Conservation (phyloP, 1,140 invertebrate species). For the Drosophila melanica region DNA sequence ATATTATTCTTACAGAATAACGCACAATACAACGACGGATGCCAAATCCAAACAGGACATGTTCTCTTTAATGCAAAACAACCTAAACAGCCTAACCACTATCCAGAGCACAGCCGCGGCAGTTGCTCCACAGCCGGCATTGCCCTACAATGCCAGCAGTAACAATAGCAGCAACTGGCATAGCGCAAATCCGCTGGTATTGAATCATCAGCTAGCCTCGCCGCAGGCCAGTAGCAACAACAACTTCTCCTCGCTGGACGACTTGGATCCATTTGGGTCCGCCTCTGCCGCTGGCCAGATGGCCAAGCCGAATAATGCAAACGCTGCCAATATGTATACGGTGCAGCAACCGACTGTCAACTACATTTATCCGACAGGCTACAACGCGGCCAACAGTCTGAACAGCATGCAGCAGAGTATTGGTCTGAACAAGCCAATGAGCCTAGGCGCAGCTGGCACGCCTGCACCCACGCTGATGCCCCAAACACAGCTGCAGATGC, state of each 20-base stretch:
- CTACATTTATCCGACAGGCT: slow-evolving; percentile 74
- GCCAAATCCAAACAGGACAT: slow-evolving; percentile 64
- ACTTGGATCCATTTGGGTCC: slow-evolving; percentile 70
- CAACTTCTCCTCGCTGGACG: slow-evolving; percentile 72
- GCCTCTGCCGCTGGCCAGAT: slow-evolving; percentile 7
- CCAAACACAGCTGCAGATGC: slow-evolving; percentile 39
- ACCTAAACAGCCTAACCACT: slow-evolving; percentile 48
- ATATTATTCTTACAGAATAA: slow-evolving; percentile 67
- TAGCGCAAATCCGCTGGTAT: slow-evolving; percentile 76
- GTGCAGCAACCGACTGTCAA: slow-evolving; percentile 74
- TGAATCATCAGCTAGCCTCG: slow-evolving; percentile 76
- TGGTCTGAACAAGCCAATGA: slow-evolving; percentile 50
- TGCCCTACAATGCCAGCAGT: slow-evolving; percentile 41
- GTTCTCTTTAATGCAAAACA: slow-evolving; percentile 75
- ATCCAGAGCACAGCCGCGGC: slow-evolving; percentile 14
- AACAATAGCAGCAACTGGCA: slow-evolving; percentile 64
- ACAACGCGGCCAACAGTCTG: slow-evolving; percentile 47
- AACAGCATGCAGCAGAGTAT: slow-evolving; percentile 52
- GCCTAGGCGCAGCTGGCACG: slow-evolving; percentile 9
- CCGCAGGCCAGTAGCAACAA: slow-evolving; percentile 71
- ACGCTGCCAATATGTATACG: slow-evolving; percentile 72
- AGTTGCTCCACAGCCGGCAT: slow-evolving; percentile 21
- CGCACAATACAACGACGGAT: slow-evolving; percentile 57
- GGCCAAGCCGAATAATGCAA: slow-evolving; percentile 51
- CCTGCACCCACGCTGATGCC: slow-evolving; percentile 53